These are phyloP conservation scores for Phyllotis vaccarum DNA, from an alignment of 2,797 vertebrate genomes.

Conservation along the genomic window DNA sequence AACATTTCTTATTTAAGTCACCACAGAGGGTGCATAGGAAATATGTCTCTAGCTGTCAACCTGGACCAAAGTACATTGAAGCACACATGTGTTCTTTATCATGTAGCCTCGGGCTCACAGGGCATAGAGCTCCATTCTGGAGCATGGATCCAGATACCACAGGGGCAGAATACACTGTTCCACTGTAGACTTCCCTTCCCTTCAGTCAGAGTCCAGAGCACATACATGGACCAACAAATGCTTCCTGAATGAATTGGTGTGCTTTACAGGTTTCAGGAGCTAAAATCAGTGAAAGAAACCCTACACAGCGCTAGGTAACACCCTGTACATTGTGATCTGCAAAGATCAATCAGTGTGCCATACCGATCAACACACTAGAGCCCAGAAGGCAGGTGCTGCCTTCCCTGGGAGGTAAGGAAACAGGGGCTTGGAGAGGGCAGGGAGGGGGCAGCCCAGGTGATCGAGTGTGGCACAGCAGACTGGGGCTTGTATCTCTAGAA, in stretches of 20 bases:
- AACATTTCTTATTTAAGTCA: not conserved
- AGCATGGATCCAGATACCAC: not conserved
- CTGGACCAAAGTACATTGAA: not conserved
- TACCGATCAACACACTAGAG: too few species aligned
- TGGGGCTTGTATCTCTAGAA: not conserved
- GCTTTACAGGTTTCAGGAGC: not conserved
- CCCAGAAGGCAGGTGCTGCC: fast-evolving
- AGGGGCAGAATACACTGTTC: fast-evolving
- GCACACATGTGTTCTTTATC: not conserved
- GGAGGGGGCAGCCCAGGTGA: not conserved
- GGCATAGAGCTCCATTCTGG: not conserved
- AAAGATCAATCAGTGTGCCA: fast-evolving
- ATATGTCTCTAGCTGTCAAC: not conserved
- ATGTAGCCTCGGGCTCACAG: not conserved
- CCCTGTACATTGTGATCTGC: not conserved
- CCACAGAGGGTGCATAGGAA: not conserved
- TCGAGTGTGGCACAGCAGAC: too few species aligned
- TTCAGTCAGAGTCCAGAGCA: not conserved
- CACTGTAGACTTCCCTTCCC: fast-evolving
- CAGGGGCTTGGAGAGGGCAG: not conserved
- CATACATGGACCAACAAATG: not conserved
- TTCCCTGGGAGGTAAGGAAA: not conserved
- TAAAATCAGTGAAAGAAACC: not conserved
- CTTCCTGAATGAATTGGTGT: not conserved
- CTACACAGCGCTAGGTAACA: not conserved